These are phyloP conservation scores for Datnioides undecimradiatus DNA, from an alignment of 2,113 vertebrate genomes.

Conservation along the genomic window DNA sequence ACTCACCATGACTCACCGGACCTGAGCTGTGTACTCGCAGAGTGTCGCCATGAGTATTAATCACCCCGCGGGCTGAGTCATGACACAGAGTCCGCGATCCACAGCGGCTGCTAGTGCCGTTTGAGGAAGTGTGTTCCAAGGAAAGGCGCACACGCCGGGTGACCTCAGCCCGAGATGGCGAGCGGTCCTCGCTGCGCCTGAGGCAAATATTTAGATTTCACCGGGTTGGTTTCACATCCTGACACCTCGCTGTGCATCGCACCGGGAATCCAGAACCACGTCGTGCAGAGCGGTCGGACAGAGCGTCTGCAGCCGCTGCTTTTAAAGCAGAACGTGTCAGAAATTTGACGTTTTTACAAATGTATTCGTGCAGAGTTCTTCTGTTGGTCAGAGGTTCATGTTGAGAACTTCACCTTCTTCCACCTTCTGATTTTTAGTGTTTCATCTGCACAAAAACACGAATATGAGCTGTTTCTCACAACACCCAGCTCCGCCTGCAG, in stretches of 20 bases:
- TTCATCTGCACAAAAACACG: too few relatives aligned
- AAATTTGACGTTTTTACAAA: too few relatives aligned
- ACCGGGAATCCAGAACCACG: too few relatives aligned
- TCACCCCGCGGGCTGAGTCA: conserved; percentile 19
- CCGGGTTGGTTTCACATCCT: background rate
- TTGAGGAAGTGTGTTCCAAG: background rate
- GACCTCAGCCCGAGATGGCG: conserved; percentile 7
- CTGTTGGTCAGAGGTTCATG: too few relatives aligned
- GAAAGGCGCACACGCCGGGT: background rate
- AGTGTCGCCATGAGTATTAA: background rate
- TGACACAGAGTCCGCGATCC: background rate
- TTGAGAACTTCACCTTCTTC: too few relatives aligned
- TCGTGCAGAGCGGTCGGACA: too few relatives aligned
- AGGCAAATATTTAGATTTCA: conserved; percentile 30
- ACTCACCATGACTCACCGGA: conserved; percentile 50
- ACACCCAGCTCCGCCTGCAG: too few relatives aligned
- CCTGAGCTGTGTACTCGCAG: background rate
- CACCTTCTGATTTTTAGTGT: too few relatives aligned
- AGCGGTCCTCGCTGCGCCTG: background rate
- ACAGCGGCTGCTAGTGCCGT: conserved; percentile 13
- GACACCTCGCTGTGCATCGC: background rate
- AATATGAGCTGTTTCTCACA: too few relatives aligned
- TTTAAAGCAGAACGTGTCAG: too few relatives aligned
- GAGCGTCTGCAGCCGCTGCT: too few relatives aligned
- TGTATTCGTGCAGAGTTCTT: too few relatives aligned